These are phyloP conservation scores for Siniperca chuatsi DNA, from an alignment of 2,113 vertebrate species.

Conservation along the genomic window DNA sequence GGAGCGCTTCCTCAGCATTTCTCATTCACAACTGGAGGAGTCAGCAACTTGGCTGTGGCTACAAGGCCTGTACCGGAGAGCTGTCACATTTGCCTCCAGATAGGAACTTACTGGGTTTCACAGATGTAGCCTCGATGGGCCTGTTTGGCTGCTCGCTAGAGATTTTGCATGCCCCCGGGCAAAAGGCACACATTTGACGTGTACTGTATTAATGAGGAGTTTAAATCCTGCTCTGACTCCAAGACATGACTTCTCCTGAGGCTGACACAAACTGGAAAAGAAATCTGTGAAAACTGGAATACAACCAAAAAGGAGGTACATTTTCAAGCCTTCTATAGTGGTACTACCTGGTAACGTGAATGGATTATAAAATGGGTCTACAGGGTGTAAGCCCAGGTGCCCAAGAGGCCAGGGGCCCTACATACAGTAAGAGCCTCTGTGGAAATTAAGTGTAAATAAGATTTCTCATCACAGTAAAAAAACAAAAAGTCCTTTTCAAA, in stretches of 20 bases:
- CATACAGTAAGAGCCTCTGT: background rate
- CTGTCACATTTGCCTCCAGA: conserved; percentile 66
- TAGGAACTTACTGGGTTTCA: conserved; percentile 36
- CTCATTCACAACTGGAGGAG: conserved; percentile 51
- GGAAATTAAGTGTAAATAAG: background rate
- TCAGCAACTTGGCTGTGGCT: conserved; percentile 66
- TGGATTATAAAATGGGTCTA: background rate
- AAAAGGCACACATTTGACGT: conserved; percentile 50
- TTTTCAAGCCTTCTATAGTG: background rate
- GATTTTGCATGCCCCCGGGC: conserved; percentile 16
- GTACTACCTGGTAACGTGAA: background rate
- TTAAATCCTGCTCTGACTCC: conserved; percentile 32
- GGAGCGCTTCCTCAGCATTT: conserved; percentile 58
- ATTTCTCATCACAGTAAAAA: background rate
- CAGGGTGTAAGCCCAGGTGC: background rate
- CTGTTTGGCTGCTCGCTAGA: conserved; percentile 19
- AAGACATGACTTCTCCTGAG: conserved; percentile 5
- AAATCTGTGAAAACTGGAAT: background rate
- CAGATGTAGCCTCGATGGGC: conserved; percentile 43
- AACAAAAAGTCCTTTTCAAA: background rate
- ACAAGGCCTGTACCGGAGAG: conserved; percentile 27
- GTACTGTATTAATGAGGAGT: conserved; percentile 51
- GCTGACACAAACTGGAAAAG: background rate
- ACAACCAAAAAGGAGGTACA: background rate
- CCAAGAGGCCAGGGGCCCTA: background rate